A percentile compares a stretch with the other conserved stretches of the same genome.
Conservation (phyloP, 2,797 vertebrate genomes). For the Pachyuromys duprasi region DNA sequence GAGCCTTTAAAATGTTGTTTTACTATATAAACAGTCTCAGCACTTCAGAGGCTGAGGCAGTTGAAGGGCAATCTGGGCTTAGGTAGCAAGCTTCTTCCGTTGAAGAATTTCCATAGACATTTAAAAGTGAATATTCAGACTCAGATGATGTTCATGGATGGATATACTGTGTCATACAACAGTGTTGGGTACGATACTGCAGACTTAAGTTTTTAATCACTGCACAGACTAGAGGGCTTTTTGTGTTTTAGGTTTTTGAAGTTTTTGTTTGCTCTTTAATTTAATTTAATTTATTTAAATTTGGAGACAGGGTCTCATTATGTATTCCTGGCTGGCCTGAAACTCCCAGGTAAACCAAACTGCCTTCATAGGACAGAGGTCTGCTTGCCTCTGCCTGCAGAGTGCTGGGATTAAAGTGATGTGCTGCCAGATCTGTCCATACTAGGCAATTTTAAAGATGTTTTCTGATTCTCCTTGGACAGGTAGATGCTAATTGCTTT, state of each 20-base stretch:
- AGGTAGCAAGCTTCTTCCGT: background rate
- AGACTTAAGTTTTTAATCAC: background rate
- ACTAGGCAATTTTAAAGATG: background rate
- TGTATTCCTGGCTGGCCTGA: background rate
- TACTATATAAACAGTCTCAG: background rate
- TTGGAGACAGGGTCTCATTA: background rate
- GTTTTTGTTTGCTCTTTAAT: background rate
- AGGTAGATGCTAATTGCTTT: background rate
- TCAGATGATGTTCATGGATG: background rate
- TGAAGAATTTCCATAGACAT: background rate
- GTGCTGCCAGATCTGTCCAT: background rate
- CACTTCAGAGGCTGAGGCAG: background rate
- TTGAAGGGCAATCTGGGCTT: background rate
- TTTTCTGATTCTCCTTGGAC: constrained; percentile 32
- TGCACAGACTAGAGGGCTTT: background rate
- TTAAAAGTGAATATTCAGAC: constrained; percentile 20
- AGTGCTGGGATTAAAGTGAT: background rate
- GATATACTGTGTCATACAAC: background rate
- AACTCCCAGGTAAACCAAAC: background rate
- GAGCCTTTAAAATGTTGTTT: background rate
- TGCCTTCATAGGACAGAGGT: background rate
- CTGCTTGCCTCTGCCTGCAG: background rate
- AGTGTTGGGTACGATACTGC: background rate
- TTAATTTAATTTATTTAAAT: background rate
- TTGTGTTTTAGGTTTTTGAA: background rate